Base-by-base conservation (phyloP, 2,797 vertebrate species). In the Anas bahamensis region DNA sequence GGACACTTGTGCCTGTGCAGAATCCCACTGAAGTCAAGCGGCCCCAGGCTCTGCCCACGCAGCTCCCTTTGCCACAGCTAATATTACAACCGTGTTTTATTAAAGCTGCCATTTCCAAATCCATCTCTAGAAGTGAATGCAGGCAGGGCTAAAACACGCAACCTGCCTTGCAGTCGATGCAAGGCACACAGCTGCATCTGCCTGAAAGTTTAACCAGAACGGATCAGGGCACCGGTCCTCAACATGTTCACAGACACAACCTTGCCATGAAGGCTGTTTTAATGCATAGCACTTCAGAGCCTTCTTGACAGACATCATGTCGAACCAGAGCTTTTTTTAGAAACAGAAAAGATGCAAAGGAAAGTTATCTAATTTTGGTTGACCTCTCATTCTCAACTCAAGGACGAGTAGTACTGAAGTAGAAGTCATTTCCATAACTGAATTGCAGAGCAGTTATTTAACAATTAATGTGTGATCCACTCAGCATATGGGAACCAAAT, bases 381-480 rank as follows among this genome's bases (percentile, higher is more conserved):
- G 90, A 88, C 83, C 79, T 93, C 80, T 53, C 3, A 1, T 69
- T 89, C 64, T 71, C 71, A n/a, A 55, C 24, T 70, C 82, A 95
- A 96, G 93, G 93, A 65, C 80, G 65, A 93, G 82, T 39, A 57
- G 60, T n/a, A 68, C 59, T 66, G 70, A 92, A 64, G 73, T 41
- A 86, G 68, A 86, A 95, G 88, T 90, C 1, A 92, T 88, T 89
- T 95, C 86, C 82, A 80, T 73, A 95, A 75, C 76, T 68, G 84
- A 92, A 73, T 26, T 79, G 79, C 86, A 83, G 70, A 95, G 79
- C 73, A 89, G 82, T 56, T 59, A 63, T 78, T 95, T 90, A 92
- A 94, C 96, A 94, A 95, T 91, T 95, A 95, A 73, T 23, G 87
- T 81, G 77, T 7, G 39, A 93, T 74, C 85, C 1, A 17, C 86